These are phyloP conservation scores for Calidris pygmaea DNA, from an alignment of 2,113 vertebrate species.

Conservation along the genomic window DNA sequence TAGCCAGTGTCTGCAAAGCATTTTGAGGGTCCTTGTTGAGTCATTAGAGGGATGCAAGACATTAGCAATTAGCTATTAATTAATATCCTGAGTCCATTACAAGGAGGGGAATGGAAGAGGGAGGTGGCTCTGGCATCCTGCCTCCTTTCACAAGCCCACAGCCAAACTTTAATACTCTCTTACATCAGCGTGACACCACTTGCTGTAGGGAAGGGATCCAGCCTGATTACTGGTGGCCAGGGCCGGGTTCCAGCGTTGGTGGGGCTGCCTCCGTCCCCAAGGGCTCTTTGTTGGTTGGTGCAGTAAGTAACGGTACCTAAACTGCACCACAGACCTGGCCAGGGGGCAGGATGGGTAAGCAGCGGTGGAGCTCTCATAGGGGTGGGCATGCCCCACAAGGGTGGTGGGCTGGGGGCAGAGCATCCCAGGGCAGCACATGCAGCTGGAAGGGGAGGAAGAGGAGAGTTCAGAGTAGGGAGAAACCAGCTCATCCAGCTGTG, in stretches of 20 bases:
- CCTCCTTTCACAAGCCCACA: background rate
- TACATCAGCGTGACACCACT: background rate
- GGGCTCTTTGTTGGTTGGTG: background rate
- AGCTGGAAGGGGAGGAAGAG: background rate
- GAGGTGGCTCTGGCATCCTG: background rate
- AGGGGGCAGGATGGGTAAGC: background rate
- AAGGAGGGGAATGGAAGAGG: background rate
- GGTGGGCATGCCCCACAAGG: background rate
- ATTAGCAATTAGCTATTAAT: constrained; percentile 39
- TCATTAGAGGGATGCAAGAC: background rate
- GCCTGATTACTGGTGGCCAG: background rate
- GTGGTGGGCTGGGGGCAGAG: background rate
- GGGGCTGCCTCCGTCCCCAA: background rate
- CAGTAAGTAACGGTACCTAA: background rate
- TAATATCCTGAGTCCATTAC: constrained; percentile 18
- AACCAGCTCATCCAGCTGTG: background rate
- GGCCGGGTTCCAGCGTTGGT: accelerated
- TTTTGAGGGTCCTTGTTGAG: background rate
- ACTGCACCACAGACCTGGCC: background rate
- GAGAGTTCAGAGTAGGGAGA: background rate
- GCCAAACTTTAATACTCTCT: background rate
- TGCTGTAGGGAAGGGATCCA: background rate
- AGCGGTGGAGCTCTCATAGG: background rate
- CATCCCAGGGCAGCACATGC: background rate
- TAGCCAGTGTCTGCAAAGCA: background rate